phyloP scores from a whole-genome alignment of 2,113 vertebrate species.

The Montifringilla adamsi region DNA sequence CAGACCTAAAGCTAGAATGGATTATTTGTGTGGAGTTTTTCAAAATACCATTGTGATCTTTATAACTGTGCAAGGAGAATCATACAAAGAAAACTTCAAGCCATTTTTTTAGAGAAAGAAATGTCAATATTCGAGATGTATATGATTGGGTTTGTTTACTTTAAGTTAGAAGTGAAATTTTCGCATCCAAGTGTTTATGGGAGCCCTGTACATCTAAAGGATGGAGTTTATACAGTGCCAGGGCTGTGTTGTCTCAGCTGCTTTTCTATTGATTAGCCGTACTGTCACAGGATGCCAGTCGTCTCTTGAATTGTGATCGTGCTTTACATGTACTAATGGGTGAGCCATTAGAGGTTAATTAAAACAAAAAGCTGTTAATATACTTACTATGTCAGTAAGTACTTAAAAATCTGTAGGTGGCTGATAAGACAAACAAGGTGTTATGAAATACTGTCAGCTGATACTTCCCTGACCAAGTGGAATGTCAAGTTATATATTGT shows the following conservation, averaged over 20 bases:
- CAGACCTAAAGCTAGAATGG: neutral
- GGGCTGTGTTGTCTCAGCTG: neutral
- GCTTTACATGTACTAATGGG: neutral
- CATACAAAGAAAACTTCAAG: neutral
- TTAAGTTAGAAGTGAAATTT: constrained; percentile 34
- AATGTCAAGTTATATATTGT: neutral
- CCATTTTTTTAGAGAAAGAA: neutral
- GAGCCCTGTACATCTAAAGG: neutral
- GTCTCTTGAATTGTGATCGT: neutral
- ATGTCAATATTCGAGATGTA: neutral
- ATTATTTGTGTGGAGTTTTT: neutral
- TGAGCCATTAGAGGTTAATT: neutral
- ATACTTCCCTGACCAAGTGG: neutral
- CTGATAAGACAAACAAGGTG: neutral
- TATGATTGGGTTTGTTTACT: neutral
- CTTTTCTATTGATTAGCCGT: neutral
- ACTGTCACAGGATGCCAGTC: neutral
- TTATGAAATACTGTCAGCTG: neutral
- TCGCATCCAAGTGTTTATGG: neutral
- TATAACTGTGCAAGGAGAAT: neutral
- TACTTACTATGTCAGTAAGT: neutral
- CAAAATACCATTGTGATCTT: neutral
- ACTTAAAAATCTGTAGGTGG: neutral
- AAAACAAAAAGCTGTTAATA: neutral
- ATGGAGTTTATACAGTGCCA: neutral